These are phyloP conservation scores for Drosophila colorata DNA, from an alignment of 2,888 invertebrate species.

Conservation along the genomic window DNA sequence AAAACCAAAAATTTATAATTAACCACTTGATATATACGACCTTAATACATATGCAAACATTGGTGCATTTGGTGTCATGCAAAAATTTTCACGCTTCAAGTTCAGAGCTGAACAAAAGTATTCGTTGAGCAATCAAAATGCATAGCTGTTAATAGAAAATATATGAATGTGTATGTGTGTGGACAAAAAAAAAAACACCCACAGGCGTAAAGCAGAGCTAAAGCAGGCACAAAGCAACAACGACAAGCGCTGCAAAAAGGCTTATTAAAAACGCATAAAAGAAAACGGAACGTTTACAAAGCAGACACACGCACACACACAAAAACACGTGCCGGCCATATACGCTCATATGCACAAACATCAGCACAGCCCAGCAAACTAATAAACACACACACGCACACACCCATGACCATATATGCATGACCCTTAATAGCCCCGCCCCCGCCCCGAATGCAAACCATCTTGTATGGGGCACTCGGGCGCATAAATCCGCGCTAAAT, in stretches of 20 bases:
- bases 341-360: slow-evolving; percentile 32
- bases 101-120: slow-evolving; percentile 41
- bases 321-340: slow-evolving; percentile 21
- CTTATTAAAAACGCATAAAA: slow-evolving; percentile 78
- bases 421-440: slow-evolving; percentile 38
- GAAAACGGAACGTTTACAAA: slow-evolving; percentile 78
- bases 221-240: slow-evolving; percentile 60
- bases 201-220: slow-evolving; percentile 20
- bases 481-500: slow-evolving; percentile 81
- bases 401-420: slow-evolving; percentile 18
- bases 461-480: slow-evolving; percentile 73
- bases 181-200: slow-evolving; percentile 8
- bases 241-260: slow-evolving; percentile 72
- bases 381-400: slow-evolving; percentile 34
- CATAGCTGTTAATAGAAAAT: slow-evolving; percentile 65
- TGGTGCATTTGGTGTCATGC: slow-evolving; percentile 19
- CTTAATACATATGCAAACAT: slow-evolving; percentile 4
- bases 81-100: slow-evolving; percentile 59
- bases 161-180: slow-evolving; percentile 9
- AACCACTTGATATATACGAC: not conserved
- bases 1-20: slow-evolving; percentile 23
- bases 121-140: slow-evolving; percentile 60
- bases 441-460: slow-evolving; percentile 16
- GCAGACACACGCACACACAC: slow-evolving; percentile 43
- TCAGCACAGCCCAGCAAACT: slow-evolving; percentile 20